Evolutionary conservation across 2,888 invertebrate species (phyloP).

Genomic region (Polia nebulosa): DNA sequence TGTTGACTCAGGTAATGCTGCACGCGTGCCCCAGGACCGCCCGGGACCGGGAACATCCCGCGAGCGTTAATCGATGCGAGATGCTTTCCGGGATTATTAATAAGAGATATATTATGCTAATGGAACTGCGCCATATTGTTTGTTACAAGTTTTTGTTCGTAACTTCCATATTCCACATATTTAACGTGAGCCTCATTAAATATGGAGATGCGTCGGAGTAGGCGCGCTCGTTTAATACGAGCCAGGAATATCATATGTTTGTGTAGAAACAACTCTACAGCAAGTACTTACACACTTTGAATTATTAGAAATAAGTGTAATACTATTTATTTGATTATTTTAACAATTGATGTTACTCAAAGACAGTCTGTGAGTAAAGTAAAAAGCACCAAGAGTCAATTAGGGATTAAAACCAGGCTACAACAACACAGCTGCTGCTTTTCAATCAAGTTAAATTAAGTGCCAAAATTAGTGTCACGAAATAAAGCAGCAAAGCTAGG

Average conservation of each 20-base stretch:
- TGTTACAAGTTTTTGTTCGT: constrained; percentile 62
- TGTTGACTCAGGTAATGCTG: background rate
- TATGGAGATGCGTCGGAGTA: constrained; percentile 45
- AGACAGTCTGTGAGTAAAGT: no score
- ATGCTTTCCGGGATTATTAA: constrained; percentile 61
- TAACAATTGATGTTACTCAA: background rate
- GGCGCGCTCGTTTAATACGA: constrained; percentile 4
- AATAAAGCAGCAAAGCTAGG: constrained; percentile 14
- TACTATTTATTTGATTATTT: background rate
- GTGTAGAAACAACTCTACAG: background rate
- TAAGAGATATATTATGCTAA: constrained; percentile 66
- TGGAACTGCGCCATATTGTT: constrained; percentile 61
- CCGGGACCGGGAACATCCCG: constrained; percentile 42
- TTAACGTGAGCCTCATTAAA: constrained; percentile 51
- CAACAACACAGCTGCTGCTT: background rate
- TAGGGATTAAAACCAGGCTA: background rate
- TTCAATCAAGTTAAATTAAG: constrained; percentile 27
- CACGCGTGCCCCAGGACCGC: constrained; percentile 38
- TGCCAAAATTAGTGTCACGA: constrained; percentile 24
- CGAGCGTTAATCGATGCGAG: constrained; percentile 59
- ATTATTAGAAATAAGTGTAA: background rate
- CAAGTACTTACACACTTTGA: background rate
- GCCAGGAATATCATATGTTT: constrained; percentile 1
- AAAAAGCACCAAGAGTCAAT: background rate
- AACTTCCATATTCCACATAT: constrained; percentile 54